A percentile compares a stretch with the other conserved stretches of the same genome.
phyloP scores from a whole-genome alignment of 2,888 invertebrate genomes.

The Clepsis dumicolana region DNA sequence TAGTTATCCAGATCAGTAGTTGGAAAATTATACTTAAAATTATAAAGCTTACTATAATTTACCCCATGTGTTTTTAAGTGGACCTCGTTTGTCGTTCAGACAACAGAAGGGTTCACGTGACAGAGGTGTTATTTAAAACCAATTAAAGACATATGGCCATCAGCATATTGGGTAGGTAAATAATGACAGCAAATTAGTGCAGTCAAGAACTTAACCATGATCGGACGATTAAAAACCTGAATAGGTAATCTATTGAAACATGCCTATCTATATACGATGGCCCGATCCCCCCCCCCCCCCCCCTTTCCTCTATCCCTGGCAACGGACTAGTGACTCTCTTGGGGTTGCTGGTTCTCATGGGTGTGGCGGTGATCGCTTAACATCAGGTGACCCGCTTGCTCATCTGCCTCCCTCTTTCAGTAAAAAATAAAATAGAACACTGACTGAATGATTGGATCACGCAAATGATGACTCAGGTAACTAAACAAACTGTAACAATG shows the following conservation, averaged over 20 bases:
- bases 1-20: too few species aligned
- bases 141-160: slow-evolving; percentile 1
- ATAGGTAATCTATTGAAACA: too few species aligned
- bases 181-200: neutral
- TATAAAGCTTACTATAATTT: neutral
- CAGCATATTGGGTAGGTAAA: neutral
- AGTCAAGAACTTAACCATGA: neutral
- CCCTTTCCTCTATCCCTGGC: too few species aligned
- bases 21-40: neutral
- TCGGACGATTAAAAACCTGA: too few species aligned
- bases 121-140: slow-evolving; percentile 6
- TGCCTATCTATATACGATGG: too few species aligned
- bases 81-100: slow-evolving; percentile 3
- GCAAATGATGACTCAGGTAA: neutral
- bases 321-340: too few species aligned
- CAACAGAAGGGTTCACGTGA: slow-evolving; percentile 8
- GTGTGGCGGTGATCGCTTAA: too few species aligned
- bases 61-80: neutral
- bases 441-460: neutral
- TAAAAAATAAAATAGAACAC: neutral
- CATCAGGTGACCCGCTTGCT: too few species aligned
- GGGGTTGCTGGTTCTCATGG: too few species aligned
- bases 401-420: too few species aligned
- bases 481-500: slow-evolving; percentile 22
- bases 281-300: too few species aligned